Evolutionary conservation across 2,113 vertebrate genomes (phyloP), one percentile per base, ranked within the genome.

Genomic region (Psilopsiagon aymara): DNA sequence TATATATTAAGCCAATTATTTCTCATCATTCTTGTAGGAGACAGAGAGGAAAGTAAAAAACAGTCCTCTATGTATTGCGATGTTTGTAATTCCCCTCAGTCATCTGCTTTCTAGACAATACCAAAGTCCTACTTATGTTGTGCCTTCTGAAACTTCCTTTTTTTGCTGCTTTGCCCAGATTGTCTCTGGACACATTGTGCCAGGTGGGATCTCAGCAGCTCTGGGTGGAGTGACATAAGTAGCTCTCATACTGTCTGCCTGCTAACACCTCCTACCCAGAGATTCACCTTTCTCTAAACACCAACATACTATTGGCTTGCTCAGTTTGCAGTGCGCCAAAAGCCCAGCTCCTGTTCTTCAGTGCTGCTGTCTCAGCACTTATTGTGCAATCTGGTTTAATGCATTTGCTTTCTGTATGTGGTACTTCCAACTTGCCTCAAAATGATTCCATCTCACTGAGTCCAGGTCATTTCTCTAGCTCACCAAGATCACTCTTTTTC

Each of bases 251-350:
- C 68, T 78, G 60, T n/a, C 86, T 92, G 81, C 74, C 77, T 95
- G 93, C 81, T 91, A 97, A 89, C 94, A 95, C 94, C 93, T 94
- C 95, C 96, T 29, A 95, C 94, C 74, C 76, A 9, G 75, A 93
- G 79, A 94, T 74, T 83, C 94, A 95, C 92, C 94, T 95, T 95
- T 88, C 66, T 82, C 81, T 92, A 89, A 95, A 96, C 93, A 95
- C 68, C 84, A 91, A 91, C 89, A 73, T 85, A 70, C 87, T 86
- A 92, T 52, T 85, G 93, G 62, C 86, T 96, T 95, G 87, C 94
- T 97, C 95, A 92, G 78, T 91, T 92, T 94, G 91, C 12, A 12
- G 91, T 51, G 84, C 7, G 1, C 39, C 69, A 82, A 80, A 94
- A 71, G 57, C 60, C 62, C 70, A 66, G 66, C 89, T 94, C 91